Conservation (phyloP, 2,888 invertebrate genomes). For the Subacronicta megacephala region DNA sequence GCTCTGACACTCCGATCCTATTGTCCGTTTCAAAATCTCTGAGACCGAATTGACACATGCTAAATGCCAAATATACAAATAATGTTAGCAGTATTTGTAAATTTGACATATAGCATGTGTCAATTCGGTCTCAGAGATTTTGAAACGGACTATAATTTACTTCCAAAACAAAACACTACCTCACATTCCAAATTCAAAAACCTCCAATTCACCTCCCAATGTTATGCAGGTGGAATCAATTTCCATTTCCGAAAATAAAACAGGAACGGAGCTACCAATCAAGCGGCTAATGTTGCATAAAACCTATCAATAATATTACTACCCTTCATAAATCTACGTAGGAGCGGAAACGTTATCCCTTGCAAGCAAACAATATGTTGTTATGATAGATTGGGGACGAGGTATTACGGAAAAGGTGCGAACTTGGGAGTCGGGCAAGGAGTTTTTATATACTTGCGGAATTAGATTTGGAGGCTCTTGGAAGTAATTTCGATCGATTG, state of each 20-base stretch:
- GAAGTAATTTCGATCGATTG: not conserved
- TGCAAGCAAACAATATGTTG: constrained; percentile 76
- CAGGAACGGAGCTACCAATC: constrained; percentile 63
- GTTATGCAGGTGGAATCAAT: constrained; percentile 41
- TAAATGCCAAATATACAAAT: too few relatives aligned
- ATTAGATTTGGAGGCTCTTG: constrained; percentile 32
- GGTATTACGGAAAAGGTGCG: constrained; percentile 64
- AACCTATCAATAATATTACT: constrained; percentile 73
- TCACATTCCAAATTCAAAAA: constrained; percentile 3
- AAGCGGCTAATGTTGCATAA: constrained; percentile 76
- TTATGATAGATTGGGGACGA: constrained; percentile 72
- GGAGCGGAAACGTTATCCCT: constrained; percentile 68
- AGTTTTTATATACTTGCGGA: constrained; percentile 44
- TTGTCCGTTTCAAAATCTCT: too few relatives aligned
- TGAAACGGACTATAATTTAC: too few relatives aligned
- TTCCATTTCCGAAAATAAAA: constrained; percentile 53
- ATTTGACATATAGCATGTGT: too few relatives aligned
- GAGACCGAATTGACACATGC: too few relatives aligned
- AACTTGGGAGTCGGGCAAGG: constrained; percentile 42
- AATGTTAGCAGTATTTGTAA: too few relatives aligned
- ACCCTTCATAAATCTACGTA: constrained; percentile 74
- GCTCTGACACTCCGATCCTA: too few relatives aligned
- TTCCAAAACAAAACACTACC: too few relatives aligned
- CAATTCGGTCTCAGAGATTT: too few relatives aligned
- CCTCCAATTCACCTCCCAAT: not conserved